These are phyloP conservation scores for Eurystomus glaucurus DNA, from an alignment of 2,797 vertebrate species.

Conservation along the genomic window DNA sequence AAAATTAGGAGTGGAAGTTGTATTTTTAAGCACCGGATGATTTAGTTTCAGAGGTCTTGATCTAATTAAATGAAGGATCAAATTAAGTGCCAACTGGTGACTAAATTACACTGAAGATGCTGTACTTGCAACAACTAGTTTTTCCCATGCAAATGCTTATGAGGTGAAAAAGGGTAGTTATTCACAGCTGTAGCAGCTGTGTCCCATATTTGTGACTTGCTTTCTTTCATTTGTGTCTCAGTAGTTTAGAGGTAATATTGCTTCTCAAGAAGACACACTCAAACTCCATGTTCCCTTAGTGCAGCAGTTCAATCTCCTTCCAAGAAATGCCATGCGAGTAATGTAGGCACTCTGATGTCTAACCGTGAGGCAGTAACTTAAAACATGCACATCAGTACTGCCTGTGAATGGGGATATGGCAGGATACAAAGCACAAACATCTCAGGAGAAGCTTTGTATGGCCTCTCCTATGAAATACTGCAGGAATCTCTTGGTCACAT, in stretches of 20 bases:
- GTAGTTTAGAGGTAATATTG: conserved; percentile 2
- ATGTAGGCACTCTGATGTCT: background rate
- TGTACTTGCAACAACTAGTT: conserved; percentile 19
- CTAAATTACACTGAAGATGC: conserved; percentile 44
- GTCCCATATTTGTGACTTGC: conserved; percentile 37
- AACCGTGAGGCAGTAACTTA: background rate
- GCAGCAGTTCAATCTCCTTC: background rate
- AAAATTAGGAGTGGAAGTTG: background rate
- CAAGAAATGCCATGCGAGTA: background rate
- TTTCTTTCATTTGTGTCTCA: background rate
- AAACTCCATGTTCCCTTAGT: background rate
- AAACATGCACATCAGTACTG: background rate
- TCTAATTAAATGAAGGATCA: conserved; percentile 68
- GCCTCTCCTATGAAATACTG: background rate
- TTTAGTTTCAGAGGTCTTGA: conserved; percentile 53
- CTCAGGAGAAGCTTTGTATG: background rate
- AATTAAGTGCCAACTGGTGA: conserved; percentile 63
- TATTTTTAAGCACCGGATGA: conserved; percentile 53
- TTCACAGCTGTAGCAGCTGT: conserved; percentile 49
- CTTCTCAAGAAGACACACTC: conserved; percentile 3
- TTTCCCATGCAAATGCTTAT: conserved; percentile 39
- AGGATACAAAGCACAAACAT: background rate
- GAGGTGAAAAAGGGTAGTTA: conserved; percentile 34
- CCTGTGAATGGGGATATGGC: background rate
- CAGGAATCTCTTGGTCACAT: background rate